Percentiles rank a stretch among this genome's conserved stretches.
Evolutionary conservation across 2,888 invertebrate species (phyloP).

Genomic region (Serrognathus titanus): DNA sequence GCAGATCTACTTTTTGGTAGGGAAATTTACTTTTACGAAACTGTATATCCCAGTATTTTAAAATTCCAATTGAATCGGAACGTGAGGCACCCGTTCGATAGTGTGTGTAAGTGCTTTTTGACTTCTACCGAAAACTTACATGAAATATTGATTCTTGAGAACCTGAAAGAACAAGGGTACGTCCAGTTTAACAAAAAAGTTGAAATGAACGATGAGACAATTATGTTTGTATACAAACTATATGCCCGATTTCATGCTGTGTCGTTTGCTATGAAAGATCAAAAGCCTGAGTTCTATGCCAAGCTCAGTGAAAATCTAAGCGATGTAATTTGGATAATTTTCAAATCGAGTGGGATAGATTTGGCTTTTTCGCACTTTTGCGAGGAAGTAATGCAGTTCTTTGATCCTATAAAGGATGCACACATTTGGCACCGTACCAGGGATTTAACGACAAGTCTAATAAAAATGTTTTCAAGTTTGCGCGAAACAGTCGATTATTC

Average conservation of each 20-base stretch:
- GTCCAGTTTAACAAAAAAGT: constrained; percentile 29
- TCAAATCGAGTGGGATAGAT: neutral
- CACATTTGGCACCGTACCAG: neutral
- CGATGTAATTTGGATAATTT: neutral
- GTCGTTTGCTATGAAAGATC: constrained; percentile 33
- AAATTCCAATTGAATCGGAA: neutral
- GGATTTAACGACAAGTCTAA: neutral
- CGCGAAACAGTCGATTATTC: neutral
- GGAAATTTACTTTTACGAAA: neutral
- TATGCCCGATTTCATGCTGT: constrained; percentile 38
- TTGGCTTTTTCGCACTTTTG: neutral
- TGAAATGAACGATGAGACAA: constrained; percentile 33
- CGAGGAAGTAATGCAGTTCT: neutral
- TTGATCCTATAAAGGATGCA: neutral
- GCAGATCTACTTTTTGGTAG: too few species aligned
- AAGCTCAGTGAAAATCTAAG: neutral
- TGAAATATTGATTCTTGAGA: constrained; percentile 18
- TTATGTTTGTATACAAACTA: constrained; percentile 30
- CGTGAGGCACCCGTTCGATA: neutral
- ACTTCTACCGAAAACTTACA: neutral
- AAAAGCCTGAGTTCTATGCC: constrained; percentile 24
- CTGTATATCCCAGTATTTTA: neutral
- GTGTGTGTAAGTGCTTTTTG: neutral
- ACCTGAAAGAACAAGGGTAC: constrained; percentile 30
- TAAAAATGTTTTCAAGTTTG: neutral